Evolutionary conservation across 2,113 vertebrate genomes (phyloP).

Genomic region (Scalopus aquaticus): DNA sequence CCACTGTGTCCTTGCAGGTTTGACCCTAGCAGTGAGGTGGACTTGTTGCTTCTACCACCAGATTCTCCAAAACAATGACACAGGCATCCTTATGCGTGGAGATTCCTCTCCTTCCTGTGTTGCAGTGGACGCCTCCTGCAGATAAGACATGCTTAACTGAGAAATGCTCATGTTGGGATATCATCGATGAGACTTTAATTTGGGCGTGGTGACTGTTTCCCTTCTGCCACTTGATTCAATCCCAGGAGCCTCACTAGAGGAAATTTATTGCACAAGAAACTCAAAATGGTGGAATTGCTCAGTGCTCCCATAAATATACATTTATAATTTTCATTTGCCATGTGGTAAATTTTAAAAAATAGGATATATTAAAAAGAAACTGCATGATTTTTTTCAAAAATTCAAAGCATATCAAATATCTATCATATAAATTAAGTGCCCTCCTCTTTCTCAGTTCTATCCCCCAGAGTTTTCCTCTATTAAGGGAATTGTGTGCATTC

Average conservation of each 20-base stretch:
- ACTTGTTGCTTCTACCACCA: background rate
- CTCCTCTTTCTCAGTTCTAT: background rate
- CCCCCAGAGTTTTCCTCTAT: background rate
- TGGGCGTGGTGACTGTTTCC: slow-evolving; percentile 71
- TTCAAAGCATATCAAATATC: slow-evolving; percentile 1
- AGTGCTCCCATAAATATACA: slow-evolving; percentile 44
- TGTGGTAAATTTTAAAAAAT: background rate
- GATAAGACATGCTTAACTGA: slow-evolving; percentile 78
- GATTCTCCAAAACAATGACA: background rate
- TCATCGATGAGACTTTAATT: slow-evolving; percentile 71
- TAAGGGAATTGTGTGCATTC: background rate
- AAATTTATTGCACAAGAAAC: slow-evolving; percentile 59
- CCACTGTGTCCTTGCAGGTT: slow-evolving; percentile 48
- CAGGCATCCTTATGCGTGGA: background rate
- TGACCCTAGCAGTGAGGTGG: background rate
- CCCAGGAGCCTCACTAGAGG: slow-evolving; percentile 70
- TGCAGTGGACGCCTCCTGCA: slow-evolving; percentile 65
- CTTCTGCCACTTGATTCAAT: slow-evolving; percentile 69
- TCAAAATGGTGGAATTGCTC: slow-evolving; percentile 62
- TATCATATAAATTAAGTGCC: slow-evolving; percentile 14
- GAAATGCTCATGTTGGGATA: slow-evolving; percentile 72
- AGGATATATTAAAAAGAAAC: slow-evolving; percentile 3
- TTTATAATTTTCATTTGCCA: slow-evolving; percentile 41
- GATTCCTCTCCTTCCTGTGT: slow-evolving; percentile 14
- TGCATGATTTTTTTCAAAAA: slow-evolving; percentile 16